Percentiles rank a stretch among this genome's conserved stretches.
These are phyloP conservation scores for Sycophaga agraensis DNA, from an alignment of 1,140 invertebrate species.

Conservation along the genomic window DNA sequence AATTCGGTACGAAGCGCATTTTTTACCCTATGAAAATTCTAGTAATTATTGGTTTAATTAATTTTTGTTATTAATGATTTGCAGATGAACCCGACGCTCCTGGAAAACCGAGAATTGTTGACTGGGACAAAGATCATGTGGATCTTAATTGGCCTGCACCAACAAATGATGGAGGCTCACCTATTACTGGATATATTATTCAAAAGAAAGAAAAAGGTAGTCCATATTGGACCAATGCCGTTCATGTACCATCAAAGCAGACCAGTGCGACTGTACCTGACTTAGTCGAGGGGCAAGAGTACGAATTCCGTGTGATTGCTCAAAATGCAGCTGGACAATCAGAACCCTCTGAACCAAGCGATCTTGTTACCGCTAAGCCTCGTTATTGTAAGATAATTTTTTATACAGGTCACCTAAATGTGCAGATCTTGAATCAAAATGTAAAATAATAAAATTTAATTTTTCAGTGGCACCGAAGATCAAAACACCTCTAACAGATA, in stretches of 20 bases:
- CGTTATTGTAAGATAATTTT: conserved; percentile 67
- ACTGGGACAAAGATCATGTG: conserved; percentile 93
- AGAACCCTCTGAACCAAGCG: conserved; percentile 91
- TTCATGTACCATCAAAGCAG: conserved; percentile 78
- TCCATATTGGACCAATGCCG: conserved; percentile 87
- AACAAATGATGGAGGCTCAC: conserved; percentile 85
- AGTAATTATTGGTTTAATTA: not conserved
- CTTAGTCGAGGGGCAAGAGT: conserved; percentile 90
- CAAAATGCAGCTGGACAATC: conserved; percentile 94
- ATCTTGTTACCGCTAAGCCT: conserved; percentile 83
- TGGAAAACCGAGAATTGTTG: conserved; percentile 80
- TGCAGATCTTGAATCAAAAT: not conserved
- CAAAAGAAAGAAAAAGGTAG: conserved; percentile 94
- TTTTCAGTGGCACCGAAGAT: conserved; percentile 84
- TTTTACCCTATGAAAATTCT: not conserved
- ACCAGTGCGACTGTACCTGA: conserved; percentile 82
- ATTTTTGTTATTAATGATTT: conserved; percentile 15
- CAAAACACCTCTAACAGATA: conserved; percentile 82
- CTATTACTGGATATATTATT: conserved; percentile 89
- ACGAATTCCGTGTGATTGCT: conserved; percentile 94
- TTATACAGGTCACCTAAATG: not conserved
- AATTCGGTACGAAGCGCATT: conserved; percentile 64
- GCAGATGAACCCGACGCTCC: conserved; percentile 87
- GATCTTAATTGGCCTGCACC: conserved; percentile 88
- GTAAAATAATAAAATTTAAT: conserved; percentile 11